Percentiles rank a stretch among this genome's conserved stretches.
phyloP scores from a whole-genome alignment of 2,113 vertebrate species.

The Dipodomys merriami region DNA sequence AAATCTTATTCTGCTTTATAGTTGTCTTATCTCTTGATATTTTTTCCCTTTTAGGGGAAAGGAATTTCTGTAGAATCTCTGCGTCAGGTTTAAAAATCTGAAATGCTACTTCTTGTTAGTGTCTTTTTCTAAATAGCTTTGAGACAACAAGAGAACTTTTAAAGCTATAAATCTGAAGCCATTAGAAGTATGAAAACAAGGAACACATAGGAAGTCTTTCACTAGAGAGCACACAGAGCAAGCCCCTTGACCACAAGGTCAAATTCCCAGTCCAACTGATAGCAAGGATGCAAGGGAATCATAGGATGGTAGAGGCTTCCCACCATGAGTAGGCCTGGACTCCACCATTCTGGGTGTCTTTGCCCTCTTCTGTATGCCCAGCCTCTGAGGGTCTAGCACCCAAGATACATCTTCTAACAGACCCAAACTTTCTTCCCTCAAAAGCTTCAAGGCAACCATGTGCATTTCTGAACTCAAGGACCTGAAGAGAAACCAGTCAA shows the following conservation, averaged over 20 bases:
- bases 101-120: background rate
- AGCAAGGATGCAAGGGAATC: background rate
- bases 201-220: background rate
- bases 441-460: background rate
- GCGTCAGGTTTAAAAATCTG: constrained; percentile 28
- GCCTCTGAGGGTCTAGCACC: background rate
- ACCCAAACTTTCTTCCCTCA: background rate
- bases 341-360: background rate
- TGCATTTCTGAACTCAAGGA: background rate
- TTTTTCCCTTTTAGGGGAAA: background rate
- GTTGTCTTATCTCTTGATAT: background rate
- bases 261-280: rapidly evolving
- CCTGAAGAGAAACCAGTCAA: background rate
- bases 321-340: rapidly evolving
- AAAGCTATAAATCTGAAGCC: background rate
- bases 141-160: background rate
- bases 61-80: background rate
- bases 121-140: background rate
- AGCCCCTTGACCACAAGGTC: background rate
- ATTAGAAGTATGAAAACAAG: background rate
- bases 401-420: background rate
- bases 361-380: background rate
- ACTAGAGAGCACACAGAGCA: background rate
- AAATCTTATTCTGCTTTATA: background rate
- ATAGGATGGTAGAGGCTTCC: background rate